A percentile compares a stretch with the other conserved stretches of the same genome.
phyloP scores from a whole-genome alignment of 2,113 vertebrate genomes.

The Neodontobutis hainanensis region DNA sequence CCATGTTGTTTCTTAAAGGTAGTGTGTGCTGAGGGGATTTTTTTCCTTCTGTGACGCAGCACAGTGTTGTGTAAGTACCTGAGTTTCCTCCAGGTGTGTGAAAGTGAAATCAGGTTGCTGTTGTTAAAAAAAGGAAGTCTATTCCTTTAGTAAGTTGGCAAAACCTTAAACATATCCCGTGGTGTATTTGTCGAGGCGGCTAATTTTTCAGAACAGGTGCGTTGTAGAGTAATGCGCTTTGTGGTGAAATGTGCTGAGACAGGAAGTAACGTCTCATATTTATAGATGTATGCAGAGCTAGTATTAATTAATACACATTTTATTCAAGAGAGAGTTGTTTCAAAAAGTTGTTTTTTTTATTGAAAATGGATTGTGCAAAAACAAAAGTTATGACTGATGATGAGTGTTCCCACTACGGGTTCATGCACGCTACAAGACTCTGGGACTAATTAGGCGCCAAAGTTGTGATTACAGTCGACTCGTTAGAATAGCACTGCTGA shows the following conservation, averaged over 20 bases:
- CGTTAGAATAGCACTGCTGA: slow-evolving; percentile 11
- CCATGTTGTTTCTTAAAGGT: not conserved
- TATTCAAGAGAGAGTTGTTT: slow-evolving; percentile 47
- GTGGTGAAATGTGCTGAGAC: slow-evolving; percentile 28
- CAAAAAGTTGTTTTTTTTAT: slow-evolving; percentile 33
- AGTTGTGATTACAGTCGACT: slow-evolving; percentile 34
- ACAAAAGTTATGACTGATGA: slow-evolving; percentile 58
- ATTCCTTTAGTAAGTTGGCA: slow-evolving; percentile 9
- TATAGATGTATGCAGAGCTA: slow-evolving; percentile 40
- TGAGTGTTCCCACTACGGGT: slow-evolving; percentile 46
- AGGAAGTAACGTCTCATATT: slow-evolving; percentile 34
- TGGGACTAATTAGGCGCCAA: slow-evolving; percentile 53
- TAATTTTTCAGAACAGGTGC: slow-evolving; percentile 46
- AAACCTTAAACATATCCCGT: slow-evolving; percentile 8
- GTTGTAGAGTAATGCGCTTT: not conserved
- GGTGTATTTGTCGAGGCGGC: slow-evolving; percentile 32
- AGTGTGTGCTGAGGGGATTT: not conserved
- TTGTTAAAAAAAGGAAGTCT: not conserved
- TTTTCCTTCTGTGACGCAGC: not conserved
- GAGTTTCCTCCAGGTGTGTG: slow-evolving; percentile 12
- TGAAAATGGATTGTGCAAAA: slow-evolving; percentile 67
- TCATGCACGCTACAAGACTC: slow-evolving; percentile 50
- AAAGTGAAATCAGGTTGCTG: not conserved
- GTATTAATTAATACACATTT: slow-evolving; percentile 58
- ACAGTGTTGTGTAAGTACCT: not conserved